These are phyloP conservation scores for Campopleginae sp. DNA, from an alignment of 2,888 invertebrate genomes.

Conservation along the genomic window DNA sequence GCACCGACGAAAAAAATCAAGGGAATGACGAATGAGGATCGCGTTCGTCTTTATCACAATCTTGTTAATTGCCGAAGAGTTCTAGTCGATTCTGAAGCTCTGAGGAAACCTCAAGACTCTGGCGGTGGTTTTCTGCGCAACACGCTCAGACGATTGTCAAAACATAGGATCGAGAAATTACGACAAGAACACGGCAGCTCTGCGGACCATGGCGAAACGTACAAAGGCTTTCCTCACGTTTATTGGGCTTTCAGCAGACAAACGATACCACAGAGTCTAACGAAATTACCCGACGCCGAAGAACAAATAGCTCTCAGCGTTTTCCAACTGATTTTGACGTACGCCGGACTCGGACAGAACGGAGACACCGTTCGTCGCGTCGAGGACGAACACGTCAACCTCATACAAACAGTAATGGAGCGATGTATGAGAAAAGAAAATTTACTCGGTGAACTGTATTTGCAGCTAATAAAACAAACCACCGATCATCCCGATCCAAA, in stretches of 20 bases:
- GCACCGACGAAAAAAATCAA: conserved; percentile 87
- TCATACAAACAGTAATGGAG: conserved; percentile 95
- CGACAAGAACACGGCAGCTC: conserved; percentile 88
- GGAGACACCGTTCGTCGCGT: conserved; percentile 89
- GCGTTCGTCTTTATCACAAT: conserved; percentile 94
- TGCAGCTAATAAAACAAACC: conserved; percentile 97
- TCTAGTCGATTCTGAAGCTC: conserved; percentile 92
- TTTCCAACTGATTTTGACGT: conserved; percentile 95
- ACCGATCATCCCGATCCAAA: conserved; percentile 96
- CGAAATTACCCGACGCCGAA: conserved; percentile 93
- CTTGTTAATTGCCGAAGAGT: conserved; percentile 93
- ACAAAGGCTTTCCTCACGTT: conserved; percentile 93
- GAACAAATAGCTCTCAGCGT: conserved; percentile 94
- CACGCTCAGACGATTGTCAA: conserved; percentile 93
- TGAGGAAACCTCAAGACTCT: conserved; percentile 93
- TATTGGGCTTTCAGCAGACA: conserved; percentile 97
- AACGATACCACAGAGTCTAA: conserved; percentile 92
- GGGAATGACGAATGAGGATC: conserved; percentile 94
- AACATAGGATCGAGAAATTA: conserved; percentile 92
- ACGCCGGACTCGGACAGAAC: conserved; percentile 92
- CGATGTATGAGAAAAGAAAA: conserved; percentile 96
- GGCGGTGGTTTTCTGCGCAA: conserved; percentile 95
- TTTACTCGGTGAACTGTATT: conserved; percentile 94
- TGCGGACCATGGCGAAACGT: conserved; percentile 91
- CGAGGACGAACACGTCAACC: conserved; percentile 94